Evolutionary conservation across 2,888 invertebrate species (phyloP), one percentile per base, ranked within the genome.

Genomic region (Dryomyza anilis): DNA sequence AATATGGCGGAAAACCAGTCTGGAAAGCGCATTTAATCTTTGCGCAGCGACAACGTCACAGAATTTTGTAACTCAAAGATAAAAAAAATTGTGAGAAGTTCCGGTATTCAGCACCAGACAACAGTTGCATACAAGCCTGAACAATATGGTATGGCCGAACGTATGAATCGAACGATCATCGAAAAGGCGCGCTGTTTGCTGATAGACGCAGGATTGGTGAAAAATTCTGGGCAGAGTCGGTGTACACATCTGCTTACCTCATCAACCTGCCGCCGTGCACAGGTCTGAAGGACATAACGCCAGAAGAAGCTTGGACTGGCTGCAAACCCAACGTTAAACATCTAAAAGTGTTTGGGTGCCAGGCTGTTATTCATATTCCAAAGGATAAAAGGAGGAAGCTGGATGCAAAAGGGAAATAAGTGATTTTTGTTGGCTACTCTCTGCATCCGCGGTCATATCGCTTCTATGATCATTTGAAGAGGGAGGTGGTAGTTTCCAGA

Each of bases 311-410:
- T n/a, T 56, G 56, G 56, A 8, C 39, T 3, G 33, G 14, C 2
- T 21, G 12, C 3, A 56, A 36, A 21, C 56, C 56, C 12, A 39
- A 23, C 19, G 12, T 56, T 12, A 21, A 4, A 3, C 39, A 56
- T 23, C 12, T 56, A 3, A 33, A 36, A 14, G 23, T 56, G 1
- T 56, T 56, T 36, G 36, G 56, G 16, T 53, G 53, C 29, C 27
- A 29, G 12, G 53, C 53, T 7, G 8, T 8, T 12, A 29, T 6
- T 7, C 29, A 53, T 7, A 29, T 53, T 1, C 53, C 53, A 1
- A 53, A 53, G n/a, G 53, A 53, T n/a, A 53, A 53, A 53, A 53
- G 33, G 3, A 53, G n/a, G 27, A 53, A 53, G 16, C 53, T 53
- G 1, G 33, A 53, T 53, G 16, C 33, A 53, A 53, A 27, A 53